These are phyloP conservation scores for Drosophila pallidifrons DNA, from an alignment of 1,140 invertebrate species.

Conservation along the genomic window DNA sequence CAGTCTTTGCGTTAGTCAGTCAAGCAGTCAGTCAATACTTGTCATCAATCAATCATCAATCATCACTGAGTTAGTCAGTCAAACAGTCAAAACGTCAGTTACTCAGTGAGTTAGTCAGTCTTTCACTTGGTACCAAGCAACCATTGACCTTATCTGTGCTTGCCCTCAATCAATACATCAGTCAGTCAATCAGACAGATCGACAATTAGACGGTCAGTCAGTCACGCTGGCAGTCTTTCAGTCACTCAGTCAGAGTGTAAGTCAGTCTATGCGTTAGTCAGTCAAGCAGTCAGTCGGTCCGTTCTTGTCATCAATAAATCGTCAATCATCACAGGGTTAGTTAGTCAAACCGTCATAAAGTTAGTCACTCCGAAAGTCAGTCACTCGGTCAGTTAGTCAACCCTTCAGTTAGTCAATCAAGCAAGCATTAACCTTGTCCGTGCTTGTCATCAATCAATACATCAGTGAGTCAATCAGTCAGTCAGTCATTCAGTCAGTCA, in stretches of 20 bases:
- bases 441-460: background rate
- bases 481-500: conserved; percentile 3
- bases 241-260: conserved; percentile 1
- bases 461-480: background rate
- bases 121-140: background rate
- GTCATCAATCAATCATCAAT: conserved; percentile 16
- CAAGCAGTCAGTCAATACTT: conserved; percentile 16
- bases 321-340: background rate
- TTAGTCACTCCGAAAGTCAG: background rate
- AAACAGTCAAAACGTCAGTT: background rate
- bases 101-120: background rate
- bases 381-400: background rate
- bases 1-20: background rate
- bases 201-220: conserved; percentile 2
- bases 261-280: no score
- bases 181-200: conserved; percentile 5
- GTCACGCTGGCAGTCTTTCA: background rate
- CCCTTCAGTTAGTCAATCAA: background rate
- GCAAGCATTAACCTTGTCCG: background rate
- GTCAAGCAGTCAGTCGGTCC: background rate
- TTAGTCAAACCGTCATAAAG: background rate
- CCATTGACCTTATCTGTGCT: background rate
- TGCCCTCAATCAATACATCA: conserved; percentile 17
- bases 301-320: conserved; percentile 18
- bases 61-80: background rate